Evolutionary conservation across 2,797 vertebrate genomes (phyloP), one percentile per base, ranked within the genome.

Genomic region (Enteromius unitaeniatus): DNA sequence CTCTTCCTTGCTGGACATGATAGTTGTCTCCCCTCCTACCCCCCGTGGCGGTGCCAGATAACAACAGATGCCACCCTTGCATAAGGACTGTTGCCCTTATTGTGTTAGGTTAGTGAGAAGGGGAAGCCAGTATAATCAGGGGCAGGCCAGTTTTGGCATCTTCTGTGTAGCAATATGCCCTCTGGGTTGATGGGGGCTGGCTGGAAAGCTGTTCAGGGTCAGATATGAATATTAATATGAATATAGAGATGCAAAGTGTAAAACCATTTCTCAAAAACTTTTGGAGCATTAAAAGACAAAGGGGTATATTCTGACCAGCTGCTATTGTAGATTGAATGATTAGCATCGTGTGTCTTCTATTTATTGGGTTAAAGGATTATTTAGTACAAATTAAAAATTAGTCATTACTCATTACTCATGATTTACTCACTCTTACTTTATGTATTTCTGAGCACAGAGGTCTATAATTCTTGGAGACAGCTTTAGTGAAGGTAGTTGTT

Each of bases 191-290:
- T 82, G 81, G 28, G 72, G 77, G 72, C 49, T 15, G 4, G n/a
- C 42, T 70, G 7, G 55, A 77, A 76, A 81, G 78, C 85, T 87
- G 62, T 78, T 82, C 62, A n/a, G 49, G 69, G 55, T 67, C 84
- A 79, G 45, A 82, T 80, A 84, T 68, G 74, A 88, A 88, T 87
- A 77, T 86, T 81, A 88, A 88, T 88, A 75, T 67, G 73, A 75
- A 85, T 65, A 88, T 60, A 86, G 62, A 85, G 58, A 53, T 83
- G 65, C 7, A 65, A 76, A 73, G 34, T 87, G 60, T 69, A 85
- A 85, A 82, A 78, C 21, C 79, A 85, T 86, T 83, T 81, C n/a
- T 65, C n/a, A 65, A 23, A 76, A 51, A 42, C 13, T 72, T 79
- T 37, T 64, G 14, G 15, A 65, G 28, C 53, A 49, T 82, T 67